These are phyloP conservation scores for Brachionus manjavacas DNA, from an alignment of 1,140 invertebrate genomes.

Conservation along the genomic window DNA sequence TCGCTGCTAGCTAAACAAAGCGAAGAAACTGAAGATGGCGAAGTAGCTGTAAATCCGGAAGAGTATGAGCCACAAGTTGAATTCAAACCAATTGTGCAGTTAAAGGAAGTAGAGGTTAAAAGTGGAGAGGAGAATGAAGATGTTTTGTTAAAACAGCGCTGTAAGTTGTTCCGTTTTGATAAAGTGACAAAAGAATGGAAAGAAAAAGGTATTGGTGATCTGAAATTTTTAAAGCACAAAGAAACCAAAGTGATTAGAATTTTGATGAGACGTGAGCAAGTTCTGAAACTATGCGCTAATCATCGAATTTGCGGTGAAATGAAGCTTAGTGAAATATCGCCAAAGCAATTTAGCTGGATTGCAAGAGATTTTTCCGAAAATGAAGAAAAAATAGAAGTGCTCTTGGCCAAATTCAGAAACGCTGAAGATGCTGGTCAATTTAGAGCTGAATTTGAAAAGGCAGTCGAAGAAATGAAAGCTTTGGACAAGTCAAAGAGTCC, in stretches of 20 bases:
- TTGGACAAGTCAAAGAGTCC: neutral
- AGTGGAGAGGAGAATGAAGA: constrained; percentile 78
- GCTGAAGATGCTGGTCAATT: constrained; percentile 24
- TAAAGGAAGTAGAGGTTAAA: constrained; percentile 58
- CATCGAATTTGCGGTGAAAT: constrained; percentile 51
- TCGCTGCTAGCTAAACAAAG: neutral
- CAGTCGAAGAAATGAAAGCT: neutral
- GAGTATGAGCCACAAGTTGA: constrained; percentile 31
- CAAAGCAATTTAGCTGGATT: constrained; percentile 31
- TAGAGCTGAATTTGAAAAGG: constrained; percentile 23
- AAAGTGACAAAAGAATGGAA: constrained; percentile 54
- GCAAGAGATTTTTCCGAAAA: constrained; percentile 12
- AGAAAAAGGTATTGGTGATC: constrained; percentile 58
- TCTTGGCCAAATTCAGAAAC: constrained; percentile 29
- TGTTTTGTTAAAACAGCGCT: constrained; percentile 60
- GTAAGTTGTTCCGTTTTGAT: constrained; percentile 48
- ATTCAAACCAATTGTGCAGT: constrained; percentile 35
- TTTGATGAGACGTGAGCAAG: constrained; percentile 58
- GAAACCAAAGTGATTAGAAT: constrained; percentile 47
- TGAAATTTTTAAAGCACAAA: constrained; percentile 51
- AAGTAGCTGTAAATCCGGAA: constrained; percentile 10
- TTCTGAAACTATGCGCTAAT: constrained; percentile 58
- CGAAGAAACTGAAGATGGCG: neutral
- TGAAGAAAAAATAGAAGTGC: constrained; percentile 3
- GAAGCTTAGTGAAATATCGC: constrained; percentile 45